A percentile compares a stretch with the other conserved stretches of the same genome.
Conservation (phyloP, 2,113 vertebrate species). For the Egretta garzetta region DNA sequence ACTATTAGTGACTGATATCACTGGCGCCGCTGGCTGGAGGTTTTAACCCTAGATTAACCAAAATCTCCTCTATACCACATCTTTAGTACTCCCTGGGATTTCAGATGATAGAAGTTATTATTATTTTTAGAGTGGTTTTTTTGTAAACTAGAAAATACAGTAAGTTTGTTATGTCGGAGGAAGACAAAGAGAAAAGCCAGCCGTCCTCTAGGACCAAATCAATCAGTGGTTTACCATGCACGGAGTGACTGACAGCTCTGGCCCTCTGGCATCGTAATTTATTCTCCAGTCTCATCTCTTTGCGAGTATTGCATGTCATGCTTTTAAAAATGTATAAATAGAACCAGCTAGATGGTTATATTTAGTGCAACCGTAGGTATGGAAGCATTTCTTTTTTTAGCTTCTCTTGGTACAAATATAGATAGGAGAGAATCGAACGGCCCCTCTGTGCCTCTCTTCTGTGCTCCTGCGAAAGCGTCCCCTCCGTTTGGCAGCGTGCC, state of each 20-base stretch:
- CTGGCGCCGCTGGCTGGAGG: not conserved
- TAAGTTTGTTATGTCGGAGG: not conserved
- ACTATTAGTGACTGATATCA: conserved; percentile 61
- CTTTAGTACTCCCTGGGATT: not conserved
- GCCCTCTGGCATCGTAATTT: conserved; percentile 38
- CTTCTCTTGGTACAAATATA: conserved; percentile 28
- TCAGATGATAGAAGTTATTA: not conserved
- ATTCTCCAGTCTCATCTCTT: conserved; percentile 32
- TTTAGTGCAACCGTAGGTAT: not conserved
- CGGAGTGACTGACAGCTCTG: conserved; percentile 3
- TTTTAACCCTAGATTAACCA: conserved; percentile 18
- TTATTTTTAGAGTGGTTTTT: not conserved
- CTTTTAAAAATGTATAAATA: conserved; percentile 26
- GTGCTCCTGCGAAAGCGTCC: rapidly evolving
- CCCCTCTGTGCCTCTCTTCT: not conserved
- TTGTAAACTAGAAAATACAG: not conserved
- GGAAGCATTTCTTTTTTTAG: conserved; percentile 20
- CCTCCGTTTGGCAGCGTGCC: not conserved
- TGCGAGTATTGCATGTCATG: not conserved
- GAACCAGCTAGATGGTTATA: conserved; percentile 4
- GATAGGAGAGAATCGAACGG: not conserved
- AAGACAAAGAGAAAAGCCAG: conserved; percentile 36
- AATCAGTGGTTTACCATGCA: not conserved
- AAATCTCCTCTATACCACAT: not conserved
- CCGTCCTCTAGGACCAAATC: conserved; percentile 1